Base-by-base conservation (phyloP, 2,797 vertebrate genomes). In the Xenentodon cancila region DNA sequence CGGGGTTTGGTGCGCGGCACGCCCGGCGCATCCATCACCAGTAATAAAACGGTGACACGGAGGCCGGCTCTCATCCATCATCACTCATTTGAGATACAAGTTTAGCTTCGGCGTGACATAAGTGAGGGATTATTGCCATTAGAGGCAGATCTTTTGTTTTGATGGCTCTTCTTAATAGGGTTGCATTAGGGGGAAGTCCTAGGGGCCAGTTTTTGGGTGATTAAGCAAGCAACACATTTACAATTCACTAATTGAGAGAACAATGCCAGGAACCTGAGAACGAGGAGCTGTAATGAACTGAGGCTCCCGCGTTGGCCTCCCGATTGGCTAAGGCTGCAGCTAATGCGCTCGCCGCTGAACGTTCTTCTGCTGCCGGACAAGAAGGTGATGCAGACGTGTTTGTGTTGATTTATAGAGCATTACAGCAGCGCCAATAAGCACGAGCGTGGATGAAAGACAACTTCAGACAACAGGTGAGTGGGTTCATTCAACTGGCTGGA, bases 171-270 rank as follows among this genome's bases (percentile, higher is more conserved):
- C 89, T 91, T 92, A 93, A 92, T 93, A 89, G 93, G 82, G 85
- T 84, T 81, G 85, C 91, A 88, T 94, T 92, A 92, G 73, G 85
- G 64, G 83, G 61, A 67, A 68, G 79, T 92, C 84, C 85, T 91
- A 84, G 73, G 82, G 90, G 90, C 91, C 91, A 86, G 82, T 92
- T 93, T 92, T 84, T 65, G 90, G 86, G 83, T 92, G 87, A 92
- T 93, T 93, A 93, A 93, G 87, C 87, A 93, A 93, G 89, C 92
- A 90, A 89, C 86, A 92, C 88, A 93, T 93, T 92, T 93, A 92
- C 89, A 92, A 88, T 81, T 92, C 80, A 89, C 87, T 92, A 94
- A 92, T 93, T 93, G 92, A 91, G 88, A 86, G 77, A 84, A 78
- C 81, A 79, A 89, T 89, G 89, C 79, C 86, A 87, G 87, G 84